Evolutionary conservation across 2,797 vertebrate species (phyloP).

Genomic region (Morus bassanus): DNA sequence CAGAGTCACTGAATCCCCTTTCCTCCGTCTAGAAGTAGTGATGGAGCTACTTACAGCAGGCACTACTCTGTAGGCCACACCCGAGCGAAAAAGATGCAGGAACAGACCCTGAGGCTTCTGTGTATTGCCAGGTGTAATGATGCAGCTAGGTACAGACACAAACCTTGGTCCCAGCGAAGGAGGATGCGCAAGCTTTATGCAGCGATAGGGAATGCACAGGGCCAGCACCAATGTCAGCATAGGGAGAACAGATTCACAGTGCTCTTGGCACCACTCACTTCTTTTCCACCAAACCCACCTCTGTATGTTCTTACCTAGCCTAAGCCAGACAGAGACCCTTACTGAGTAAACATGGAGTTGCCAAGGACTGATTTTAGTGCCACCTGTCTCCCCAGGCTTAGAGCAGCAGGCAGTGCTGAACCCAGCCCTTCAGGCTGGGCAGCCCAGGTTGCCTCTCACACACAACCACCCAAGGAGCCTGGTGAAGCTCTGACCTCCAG

Average conservation of each 20-base stretch:
- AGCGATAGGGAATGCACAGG: rapidly evolving
- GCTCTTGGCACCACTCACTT: not conserved
- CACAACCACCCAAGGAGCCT: not conserved
- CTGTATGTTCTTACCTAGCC: not conserved
- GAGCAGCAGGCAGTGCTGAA: not conserved
- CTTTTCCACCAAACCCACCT: not conserved
- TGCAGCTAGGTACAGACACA: not conserved
- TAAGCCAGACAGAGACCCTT: not conserved
- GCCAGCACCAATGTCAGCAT: rapidly evolving
- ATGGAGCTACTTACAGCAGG: not conserved
- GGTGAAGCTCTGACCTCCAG: not conserved
- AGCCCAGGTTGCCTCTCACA: not conserved
- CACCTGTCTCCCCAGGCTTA: not conserved
- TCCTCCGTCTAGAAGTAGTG: not conserved
- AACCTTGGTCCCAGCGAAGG: not conserved
- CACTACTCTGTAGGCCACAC: no score
- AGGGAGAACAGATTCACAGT: not conserved
- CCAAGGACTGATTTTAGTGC: not conserved
- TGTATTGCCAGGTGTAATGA: no score
- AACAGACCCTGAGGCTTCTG: not conserved
- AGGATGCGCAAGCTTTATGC: not conserved
- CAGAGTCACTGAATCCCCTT: not conserved
- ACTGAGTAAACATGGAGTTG: rapidly evolving
- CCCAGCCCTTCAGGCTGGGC: rapidly evolving
- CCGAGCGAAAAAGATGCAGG: not conserved